These are phyloP conservation scores for Xyrichtys novacula DNA, from an alignment of 2,797 vertebrate genomes.

Conservation along the genomic window DNA sequence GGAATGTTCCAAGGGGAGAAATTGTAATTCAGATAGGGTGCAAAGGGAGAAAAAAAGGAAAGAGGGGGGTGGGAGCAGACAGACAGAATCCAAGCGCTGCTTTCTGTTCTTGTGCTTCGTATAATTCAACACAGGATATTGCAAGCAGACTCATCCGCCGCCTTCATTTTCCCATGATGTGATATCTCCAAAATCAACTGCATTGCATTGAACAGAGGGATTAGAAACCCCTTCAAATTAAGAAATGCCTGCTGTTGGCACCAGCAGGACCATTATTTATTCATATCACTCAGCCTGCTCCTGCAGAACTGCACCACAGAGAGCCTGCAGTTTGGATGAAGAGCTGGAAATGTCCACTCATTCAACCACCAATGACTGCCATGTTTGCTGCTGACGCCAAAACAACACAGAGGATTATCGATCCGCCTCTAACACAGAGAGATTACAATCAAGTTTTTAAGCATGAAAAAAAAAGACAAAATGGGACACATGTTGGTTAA, in stretches of 20 bases:
- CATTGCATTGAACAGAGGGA: constrained; percentile 42
- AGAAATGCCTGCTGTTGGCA: constrained; percentile 72
- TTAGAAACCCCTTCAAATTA: constrained; percentile 73
- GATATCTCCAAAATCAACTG: constrained; percentile 51
- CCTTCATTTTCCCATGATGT: constrained; percentile 63
- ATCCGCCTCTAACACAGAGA: not conserved
- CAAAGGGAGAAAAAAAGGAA: constrained; percentile 9
- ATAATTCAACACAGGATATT: constrained; percentile 63
- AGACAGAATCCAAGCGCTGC: constrained; percentile 48
- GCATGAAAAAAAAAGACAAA: not conserved
- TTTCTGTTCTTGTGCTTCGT: constrained; percentile 56
- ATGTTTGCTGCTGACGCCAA: constrained; percentile 30
- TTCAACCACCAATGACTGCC: constrained; percentile 22
- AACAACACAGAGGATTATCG: not conserved
- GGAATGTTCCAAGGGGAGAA: constrained; percentile 80
- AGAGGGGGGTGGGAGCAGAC: constrained; percentile 12
- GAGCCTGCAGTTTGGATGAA: constrained; percentile 45
- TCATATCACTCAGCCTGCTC: constrained; percentile 69
- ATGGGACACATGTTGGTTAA: not conserved
- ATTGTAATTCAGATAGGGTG: constrained; percentile 76
- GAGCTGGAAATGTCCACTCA: constrained; percentile 31
- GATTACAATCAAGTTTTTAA: not conserved
- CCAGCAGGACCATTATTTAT: constrained; percentile 80
- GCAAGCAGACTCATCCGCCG: constrained; percentile 49
- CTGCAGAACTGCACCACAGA: constrained; percentile 52